These are phyloP conservation scores for Calliphora vomitoria DNA, from an alignment of 2,888 invertebrate species.

Conservation along the genomic window DNA sequence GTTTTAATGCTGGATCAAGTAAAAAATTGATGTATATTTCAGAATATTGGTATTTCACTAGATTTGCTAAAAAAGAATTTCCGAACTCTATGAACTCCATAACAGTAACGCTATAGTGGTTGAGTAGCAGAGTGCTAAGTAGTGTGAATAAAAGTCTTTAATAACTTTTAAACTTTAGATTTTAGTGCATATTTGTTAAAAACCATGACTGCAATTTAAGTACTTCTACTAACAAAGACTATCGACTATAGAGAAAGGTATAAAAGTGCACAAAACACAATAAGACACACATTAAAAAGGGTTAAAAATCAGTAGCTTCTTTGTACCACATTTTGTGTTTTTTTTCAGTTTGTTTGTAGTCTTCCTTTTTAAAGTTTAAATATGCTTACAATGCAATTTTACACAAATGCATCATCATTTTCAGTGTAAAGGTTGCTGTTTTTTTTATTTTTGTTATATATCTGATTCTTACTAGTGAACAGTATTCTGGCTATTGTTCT, in stretches of 20 bases:
- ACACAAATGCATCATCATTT: conserved; percentile 69
- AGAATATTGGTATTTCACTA: no score
- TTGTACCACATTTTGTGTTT: background rate
- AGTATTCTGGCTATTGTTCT: background rate
- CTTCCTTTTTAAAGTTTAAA: conserved; percentile 47
- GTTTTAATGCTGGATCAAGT: no score
- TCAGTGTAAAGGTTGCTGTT: background rate
- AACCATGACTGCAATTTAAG: conserved; percentile 49
- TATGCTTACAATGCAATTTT: conserved; percentile 72
- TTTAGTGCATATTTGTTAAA: conserved; percentile 2
- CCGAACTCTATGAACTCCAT: no score
- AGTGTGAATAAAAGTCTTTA: no score
- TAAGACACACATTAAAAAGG: conserved; percentile 19
- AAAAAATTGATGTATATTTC: no score
- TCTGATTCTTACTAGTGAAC: conserved; percentile 29
- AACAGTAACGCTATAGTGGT: no score
- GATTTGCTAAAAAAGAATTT: no score
- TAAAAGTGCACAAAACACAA: conserved; percentile 17
- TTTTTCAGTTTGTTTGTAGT: background rate
- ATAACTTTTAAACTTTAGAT: no score
- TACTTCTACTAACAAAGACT: background rate
- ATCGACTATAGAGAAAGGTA: conserved; percentile 19
- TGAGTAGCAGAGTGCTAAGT: no score
- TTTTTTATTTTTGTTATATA: conserved; percentile 1
- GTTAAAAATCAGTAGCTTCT: conserved; percentile 61